Evolutionary conservation across 2,888 invertebrate genomes (phyloP).

Genomic region (Drosophila monieri): DNA sequence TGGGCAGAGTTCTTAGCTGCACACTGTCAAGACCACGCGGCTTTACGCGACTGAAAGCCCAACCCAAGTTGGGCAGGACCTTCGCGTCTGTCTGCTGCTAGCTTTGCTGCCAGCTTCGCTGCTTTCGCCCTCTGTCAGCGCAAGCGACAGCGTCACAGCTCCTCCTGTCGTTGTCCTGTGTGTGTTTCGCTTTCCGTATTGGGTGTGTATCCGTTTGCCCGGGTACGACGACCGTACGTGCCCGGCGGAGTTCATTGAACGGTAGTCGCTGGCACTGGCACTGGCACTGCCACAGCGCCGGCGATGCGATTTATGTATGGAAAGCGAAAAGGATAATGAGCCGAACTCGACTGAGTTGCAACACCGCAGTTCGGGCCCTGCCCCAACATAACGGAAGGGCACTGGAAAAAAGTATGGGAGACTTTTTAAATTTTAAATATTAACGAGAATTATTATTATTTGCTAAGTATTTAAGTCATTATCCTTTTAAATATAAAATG

Average conservation of each 20-base stretch:
- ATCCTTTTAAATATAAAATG: no score
- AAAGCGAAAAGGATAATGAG: slow-evolving; percentile 82
- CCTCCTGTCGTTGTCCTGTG: slow-evolving; percentile 66
- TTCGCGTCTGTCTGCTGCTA: slow-evolving; percentile 52
- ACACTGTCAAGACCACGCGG: slow-evolving; percentile 79
- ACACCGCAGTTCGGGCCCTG: slow-evolving; percentile 47
- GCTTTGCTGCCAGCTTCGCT: slow-evolving; percentile 18
- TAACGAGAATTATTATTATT: no score
- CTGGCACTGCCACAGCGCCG: slow-evolving; percentile 20
- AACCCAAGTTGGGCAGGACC: slow-evolving; percentile 57
- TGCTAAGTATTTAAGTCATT: no score
- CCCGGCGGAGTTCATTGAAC: slow-evolving; percentile 73
- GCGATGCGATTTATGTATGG: slow-evolving; percentile 80
- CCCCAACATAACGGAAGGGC: slow-evolving; percentile 59
- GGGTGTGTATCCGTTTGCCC: slow-evolving; percentile 78
- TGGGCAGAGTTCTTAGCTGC: slow-evolving; percentile 33
- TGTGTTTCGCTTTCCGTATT: slow-evolving; percentile 83
- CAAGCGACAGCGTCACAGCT: slow-evolving; percentile 44
- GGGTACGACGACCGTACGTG: slow-evolving; percentile 81
- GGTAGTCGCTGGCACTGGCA: slow-evolving; percentile 28
- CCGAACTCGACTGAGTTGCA: slow-evolving; percentile 48
- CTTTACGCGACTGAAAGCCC: slow-evolving; percentile 65
- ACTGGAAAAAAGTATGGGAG: neutral
- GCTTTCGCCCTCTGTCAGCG: slow-evolving; percentile 22
- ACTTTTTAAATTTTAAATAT: no score